Base-by-base conservation (phyloP, 1,140 invertebrate genomes). In the Bradynema listronoti region DNA sequence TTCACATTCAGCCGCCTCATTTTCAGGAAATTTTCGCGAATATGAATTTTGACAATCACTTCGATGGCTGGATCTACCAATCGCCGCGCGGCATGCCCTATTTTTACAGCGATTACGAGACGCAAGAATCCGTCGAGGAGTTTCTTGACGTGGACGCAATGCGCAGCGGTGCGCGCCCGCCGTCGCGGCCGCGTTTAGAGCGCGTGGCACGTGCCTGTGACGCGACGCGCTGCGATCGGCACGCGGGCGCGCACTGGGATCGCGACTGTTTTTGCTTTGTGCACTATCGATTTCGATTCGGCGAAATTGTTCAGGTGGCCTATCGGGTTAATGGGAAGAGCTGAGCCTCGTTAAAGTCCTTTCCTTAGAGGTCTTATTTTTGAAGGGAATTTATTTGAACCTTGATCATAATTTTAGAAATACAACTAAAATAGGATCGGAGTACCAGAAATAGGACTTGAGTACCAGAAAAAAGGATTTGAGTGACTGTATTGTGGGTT, bases 31-130 rank as follows among this genome's bases (percentile, higher is more conserved):
- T 73, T 42, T 77, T 75, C 51, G 68, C 66, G 25, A 75, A 75
- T 50, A 78, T 75, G 74, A 67, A 75, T 47, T 74, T 59, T 43
- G 72, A 75, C 59, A 74, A 65, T 49, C 75, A 78, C 58, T 53
- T 68, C 9, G 66, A 75, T 41, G 72, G 72, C 14, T 75, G 58
- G 54, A 68, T 73, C 52, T 75, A 69, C 55, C 27, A 61, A 32
- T 50, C 57, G 9, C 73, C 73, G 24, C 55, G 55, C n/a, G 73
- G 73, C 24, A 66, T 75, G 14, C 73, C 73, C 7, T 77, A 75
- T 32, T 75, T 62, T 41, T 45, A 78, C 30, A 27, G 68, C 7
- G 56, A 62, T 41, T 45, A 68, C 14, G 49, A 43, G 65, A 66
- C 14, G 4, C 11, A 46, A 46, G 16, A 22, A 22, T n/a, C n/a